These are phyloP conservation scores for Odiellus spinosus DNA, from an alignment of 2,888 invertebrate genomes.

Conservation along the genomic window DNA sequence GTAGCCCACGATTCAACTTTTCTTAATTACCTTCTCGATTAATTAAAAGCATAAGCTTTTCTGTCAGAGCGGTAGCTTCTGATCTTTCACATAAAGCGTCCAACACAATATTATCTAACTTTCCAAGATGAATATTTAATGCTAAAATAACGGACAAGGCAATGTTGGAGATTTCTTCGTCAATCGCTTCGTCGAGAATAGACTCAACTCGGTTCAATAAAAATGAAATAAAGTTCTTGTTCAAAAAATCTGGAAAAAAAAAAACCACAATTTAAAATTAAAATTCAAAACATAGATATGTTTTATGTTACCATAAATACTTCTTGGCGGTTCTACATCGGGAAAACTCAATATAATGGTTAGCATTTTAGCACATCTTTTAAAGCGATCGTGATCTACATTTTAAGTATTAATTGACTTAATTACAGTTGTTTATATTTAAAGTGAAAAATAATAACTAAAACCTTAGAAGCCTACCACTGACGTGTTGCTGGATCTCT, in stretches of 20 bases:
- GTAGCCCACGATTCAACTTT: conserved; percentile 8
- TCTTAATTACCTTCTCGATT: conserved; percentile 56
- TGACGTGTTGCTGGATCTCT: conserved; percentile 33
- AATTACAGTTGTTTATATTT: too few species aligned
- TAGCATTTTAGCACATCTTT: conserved; percentile 63
- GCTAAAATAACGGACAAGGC: conserved; percentile 69
- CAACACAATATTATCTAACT: conserved; percentile 29
- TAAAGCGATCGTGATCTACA: conserved; percentile 44
- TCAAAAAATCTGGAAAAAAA: conserved; percentile 63
- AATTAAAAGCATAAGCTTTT: conserved; percentile 67
- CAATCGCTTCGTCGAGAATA: conserved; percentile 52
- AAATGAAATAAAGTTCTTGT: conserved; percentile 60
- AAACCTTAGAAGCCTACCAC: conserved; percentile 11
- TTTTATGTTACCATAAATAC: conserved; percentile 55
- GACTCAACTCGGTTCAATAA: conserved; percentile 65
- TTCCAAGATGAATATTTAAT: conserved; percentile 68
- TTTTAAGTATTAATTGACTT: conserved; percentile 57
- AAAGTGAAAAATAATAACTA: conserved; percentile 33
- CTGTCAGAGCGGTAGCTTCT: conserved; percentile 72
- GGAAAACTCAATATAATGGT: conserved; percentile 70
- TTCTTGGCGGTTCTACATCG: conserved; percentile 74
- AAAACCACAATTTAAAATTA: conserved; percentile 73
- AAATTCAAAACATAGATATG: conserved; percentile 28
- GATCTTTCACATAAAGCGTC: conserved; percentile 28
- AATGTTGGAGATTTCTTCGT: conserved; percentile 68